Evolutionary conservation across 2,888 invertebrate genomes (phyloP).

Genomic region (Schrankia costaestrigalis): DNA sequence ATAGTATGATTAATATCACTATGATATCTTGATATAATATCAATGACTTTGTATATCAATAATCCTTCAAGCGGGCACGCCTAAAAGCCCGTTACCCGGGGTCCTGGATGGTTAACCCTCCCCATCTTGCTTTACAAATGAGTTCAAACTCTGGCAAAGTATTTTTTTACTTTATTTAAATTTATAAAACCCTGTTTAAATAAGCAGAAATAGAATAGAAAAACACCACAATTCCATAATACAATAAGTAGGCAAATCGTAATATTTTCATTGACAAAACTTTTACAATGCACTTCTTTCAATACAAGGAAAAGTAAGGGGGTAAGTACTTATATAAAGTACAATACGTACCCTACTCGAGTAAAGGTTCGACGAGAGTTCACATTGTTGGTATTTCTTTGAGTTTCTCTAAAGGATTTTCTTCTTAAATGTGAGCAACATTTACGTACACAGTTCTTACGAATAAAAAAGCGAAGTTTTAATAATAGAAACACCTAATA

Average conservation of each 20-base stretch:
- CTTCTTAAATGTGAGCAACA: conserved; percentile 36
- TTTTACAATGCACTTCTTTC: conserved; percentile 34
- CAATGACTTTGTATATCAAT: too few species aligned
- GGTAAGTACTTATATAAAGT: conserved; percentile 36
- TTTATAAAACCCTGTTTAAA: too few species aligned
- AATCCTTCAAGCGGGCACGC: too few species aligned
- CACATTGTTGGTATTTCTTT: conserved; percentile 38
- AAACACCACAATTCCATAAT: neutral
- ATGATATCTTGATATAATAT: too few species aligned
- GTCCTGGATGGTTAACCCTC: too few species aligned
- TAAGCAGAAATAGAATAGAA: neutral
- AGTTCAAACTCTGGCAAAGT: too few species aligned
- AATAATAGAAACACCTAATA: too few species aligned
- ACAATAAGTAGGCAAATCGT: conserved; percentile 23
- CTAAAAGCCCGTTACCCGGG: too few species aligned
- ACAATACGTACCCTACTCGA: conserved; percentile 42
- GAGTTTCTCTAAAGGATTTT: conserved; percentile 18
- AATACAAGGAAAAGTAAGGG: conserved; percentile 34
- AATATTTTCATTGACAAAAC: conserved; percentile 36
- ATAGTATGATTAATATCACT: too few species aligned
- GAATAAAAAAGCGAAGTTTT: too few species aligned
- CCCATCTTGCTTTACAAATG: too few species aligned
- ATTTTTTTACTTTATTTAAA: too few species aligned
- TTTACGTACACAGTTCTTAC: conserved; percentile 9
- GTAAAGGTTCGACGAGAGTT: conserved; percentile 38